These are phyloP conservation scores for Struthio camelus DNA, from an alignment of 2,113 vertebrate genomes.

Conservation along the genomic window DNA sequence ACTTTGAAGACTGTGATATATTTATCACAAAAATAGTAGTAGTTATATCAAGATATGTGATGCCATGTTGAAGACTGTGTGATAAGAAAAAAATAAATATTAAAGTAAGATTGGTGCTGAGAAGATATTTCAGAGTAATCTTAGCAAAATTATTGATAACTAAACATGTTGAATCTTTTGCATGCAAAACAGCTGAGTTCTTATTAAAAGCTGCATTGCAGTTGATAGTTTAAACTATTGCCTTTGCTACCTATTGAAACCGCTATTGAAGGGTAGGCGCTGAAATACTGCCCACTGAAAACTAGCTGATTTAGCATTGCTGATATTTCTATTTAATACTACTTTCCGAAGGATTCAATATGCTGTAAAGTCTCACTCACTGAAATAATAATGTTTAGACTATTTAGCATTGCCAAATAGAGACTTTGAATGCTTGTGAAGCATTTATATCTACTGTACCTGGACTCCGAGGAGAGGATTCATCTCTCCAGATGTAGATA, in stretches of 20 bases:
- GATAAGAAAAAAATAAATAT: not conserved
- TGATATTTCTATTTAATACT: not conserved
- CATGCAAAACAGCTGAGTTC: not conserved
- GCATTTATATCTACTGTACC: not conserved
- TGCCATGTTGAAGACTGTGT: not conserved
- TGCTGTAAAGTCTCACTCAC: not conserved
- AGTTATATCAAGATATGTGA: not conserved
- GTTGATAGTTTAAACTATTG: not conserved
- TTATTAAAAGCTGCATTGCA: not conserved
- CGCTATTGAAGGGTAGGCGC: not conserved
- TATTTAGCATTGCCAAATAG: not conserved
- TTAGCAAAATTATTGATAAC: not conserved
- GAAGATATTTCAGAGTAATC: not conserved
- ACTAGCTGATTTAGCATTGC: not conserved
- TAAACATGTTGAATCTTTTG: not conserved
- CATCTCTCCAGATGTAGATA: not conserved
- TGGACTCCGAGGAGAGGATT: not conserved
- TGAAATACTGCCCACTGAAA: accelerated
- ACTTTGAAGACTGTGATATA: not conserved
- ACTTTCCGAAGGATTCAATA: not conserved
- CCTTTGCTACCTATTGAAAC: not conserved
- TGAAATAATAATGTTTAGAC: not conserved
- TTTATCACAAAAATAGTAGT: not conserved
- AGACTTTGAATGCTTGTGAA: not conserved
- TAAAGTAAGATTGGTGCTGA: not conserved